Percentiles rank a stretch among this genome's conserved stretches.
Evolutionary conservation across 2,797 vertebrate species (phyloP).

Genomic region (Micropoecilia bifurca): DNA sequence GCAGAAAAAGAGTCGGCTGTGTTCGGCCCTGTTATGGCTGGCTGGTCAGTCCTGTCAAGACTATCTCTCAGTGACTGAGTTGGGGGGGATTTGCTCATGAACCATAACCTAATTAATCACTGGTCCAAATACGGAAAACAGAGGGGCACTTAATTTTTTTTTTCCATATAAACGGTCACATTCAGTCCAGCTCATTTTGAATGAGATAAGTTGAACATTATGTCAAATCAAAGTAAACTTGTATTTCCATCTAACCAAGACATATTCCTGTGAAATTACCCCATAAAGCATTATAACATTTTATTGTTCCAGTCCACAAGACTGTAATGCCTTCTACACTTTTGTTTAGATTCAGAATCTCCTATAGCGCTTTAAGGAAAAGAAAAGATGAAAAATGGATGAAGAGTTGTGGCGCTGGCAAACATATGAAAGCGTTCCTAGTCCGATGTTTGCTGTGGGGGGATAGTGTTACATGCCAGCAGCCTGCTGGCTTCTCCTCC

Average conservation of each 20-base stretch:
- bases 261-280: conserved; percentile 1
- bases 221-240: conserved; percentile 6
- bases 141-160: conserved; percentile 32
- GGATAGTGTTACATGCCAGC: conserved; percentile 72
- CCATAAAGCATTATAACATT: neutral
- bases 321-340: neutral
- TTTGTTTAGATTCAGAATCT: conserved; percentile 24
- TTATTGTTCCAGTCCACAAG: neutral
- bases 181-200: conserved; percentile 21
- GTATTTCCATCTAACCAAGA: conserved; percentile 9
- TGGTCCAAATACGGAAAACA: conserved; percentile 44
- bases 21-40: conserved; percentile 48
- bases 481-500: conserved; percentile 67
- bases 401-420: conserved; percentile 53
- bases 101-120: conserved; percentile 67
- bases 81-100: conserved; percentile 51
- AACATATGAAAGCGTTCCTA: conserved; percentile 49
- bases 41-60: conserved; percentile 34
- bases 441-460: conserved; percentile 68
- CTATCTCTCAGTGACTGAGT: conserved; percentile 31
- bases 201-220: conserved; percentile 1
- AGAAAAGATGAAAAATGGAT: conserved; percentile 28
- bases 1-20: conserved; percentile 53
- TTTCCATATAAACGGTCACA: conserved; percentile 32
- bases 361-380: conserved; percentile 30